Evolutionary conservation across 1,140 invertebrate genomes (phyloP).

Genomic region (Myzus persicae): DNA sequence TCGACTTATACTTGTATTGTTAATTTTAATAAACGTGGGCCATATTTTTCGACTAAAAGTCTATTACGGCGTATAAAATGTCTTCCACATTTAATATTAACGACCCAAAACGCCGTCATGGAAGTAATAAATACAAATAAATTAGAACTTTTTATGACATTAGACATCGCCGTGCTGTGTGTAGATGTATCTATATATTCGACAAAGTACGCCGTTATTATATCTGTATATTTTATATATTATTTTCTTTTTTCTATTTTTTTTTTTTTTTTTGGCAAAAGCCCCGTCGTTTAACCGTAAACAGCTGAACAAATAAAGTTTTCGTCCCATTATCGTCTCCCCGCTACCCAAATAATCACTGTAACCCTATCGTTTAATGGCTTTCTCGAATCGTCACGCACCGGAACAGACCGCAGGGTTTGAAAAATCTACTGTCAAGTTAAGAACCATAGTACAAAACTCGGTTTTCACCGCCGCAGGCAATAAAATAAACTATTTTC

Average conservation of each 20-base stretch:
- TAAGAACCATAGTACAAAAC: background rate
- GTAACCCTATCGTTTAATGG: constrained; percentile 51
- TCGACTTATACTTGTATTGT: constrained; percentile 11
- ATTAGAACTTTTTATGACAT: constrained; percentile 37
- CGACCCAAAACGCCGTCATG: background rate
- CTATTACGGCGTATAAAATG: background rate
- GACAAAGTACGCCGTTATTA: background rate
- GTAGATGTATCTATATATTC: background rate
- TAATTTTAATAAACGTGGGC: constrained; percentile 14
- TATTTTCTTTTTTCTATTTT: background rate
- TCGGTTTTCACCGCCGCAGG: constrained; percentile 20
- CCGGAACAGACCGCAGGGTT: constrained; percentile 21
- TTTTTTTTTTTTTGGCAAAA: constrained; percentile 30
- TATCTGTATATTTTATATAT: background rate
- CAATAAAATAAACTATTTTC: constrained; percentile 21
- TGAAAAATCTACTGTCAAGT: constrained; percentile 42
- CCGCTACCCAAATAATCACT: constrained; percentile 37
- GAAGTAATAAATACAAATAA: constrained; percentile 24
- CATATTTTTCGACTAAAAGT: background rate
- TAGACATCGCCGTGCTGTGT: background rate
- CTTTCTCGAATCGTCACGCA: constrained; percentile 47
- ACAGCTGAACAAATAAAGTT: constrained; percentile 40
- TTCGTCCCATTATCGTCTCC: constrained; percentile 15
- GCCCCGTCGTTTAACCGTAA: constrained; percentile 35
- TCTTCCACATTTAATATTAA: constrained; percentile 10